Conservation (phyloP, 2,888 invertebrate species). For the Muscina levida region DNA sequence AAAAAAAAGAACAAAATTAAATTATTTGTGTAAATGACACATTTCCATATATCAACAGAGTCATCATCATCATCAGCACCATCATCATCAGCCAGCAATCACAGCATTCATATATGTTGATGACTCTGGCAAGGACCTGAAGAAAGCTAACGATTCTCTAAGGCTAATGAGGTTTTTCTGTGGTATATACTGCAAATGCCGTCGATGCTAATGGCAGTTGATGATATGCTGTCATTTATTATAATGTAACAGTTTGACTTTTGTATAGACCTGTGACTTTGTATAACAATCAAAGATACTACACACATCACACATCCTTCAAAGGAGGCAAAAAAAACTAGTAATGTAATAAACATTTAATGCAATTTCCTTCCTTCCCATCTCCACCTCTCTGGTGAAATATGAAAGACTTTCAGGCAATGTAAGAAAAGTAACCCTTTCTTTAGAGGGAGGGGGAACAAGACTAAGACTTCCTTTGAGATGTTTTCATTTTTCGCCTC, state of each 20-base stretch:
- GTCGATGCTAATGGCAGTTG: neutral
- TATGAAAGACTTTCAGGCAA: neutral
- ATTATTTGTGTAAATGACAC: conserved; percentile 44
- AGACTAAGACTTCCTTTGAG: neutral
- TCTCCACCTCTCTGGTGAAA: too few species aligned
- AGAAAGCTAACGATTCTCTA: too few species aligned
- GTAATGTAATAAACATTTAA: conserved; percentile 16
- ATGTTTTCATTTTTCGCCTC: neutral
- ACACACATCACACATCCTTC: neutral
- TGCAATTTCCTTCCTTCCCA: conserved; percentile 23
- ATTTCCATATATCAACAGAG: conserved; percentile 40
- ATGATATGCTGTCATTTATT: neutral
- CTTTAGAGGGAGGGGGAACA: neutral
- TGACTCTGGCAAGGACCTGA: neutral
- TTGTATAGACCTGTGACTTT: too few species aligned
- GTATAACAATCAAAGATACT: neutral
- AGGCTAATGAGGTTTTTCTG: too few species aligned
- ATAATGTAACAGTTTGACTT: neutral
- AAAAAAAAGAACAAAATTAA: neutral
- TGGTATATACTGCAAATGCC: neutral
- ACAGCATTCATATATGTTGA: conserved; percentile 6
- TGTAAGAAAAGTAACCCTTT: neutral
- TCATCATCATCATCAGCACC: conserved; percentile 17
- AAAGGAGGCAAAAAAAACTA: neutral
- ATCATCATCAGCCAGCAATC: too few species aligned